These are phyloP conservation scores for Ctenoplectra terminalis DNA, from an alignment of 1,140 invertebrate genomes.

Conservation along the genomic window DNA sequence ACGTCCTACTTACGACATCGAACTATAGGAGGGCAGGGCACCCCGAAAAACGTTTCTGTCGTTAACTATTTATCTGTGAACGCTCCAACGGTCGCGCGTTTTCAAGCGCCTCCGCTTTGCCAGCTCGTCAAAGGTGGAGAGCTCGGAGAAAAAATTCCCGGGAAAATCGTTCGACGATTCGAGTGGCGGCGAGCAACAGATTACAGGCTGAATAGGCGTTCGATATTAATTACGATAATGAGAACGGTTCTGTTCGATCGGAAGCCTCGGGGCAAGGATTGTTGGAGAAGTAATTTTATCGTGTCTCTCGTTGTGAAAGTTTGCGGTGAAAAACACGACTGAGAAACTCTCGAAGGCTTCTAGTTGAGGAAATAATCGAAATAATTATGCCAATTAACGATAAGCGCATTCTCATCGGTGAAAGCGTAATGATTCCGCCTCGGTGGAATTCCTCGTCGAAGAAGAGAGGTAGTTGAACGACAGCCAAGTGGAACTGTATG, in stretches of 20 bases:
- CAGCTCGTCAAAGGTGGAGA: neutral
- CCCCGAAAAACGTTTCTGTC: constrained; percentile 55
- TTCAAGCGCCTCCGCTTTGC: neutral
- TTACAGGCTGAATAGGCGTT: neutral
- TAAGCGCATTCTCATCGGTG: neutral
- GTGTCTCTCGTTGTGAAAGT: no score
- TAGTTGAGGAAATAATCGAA: neutral
- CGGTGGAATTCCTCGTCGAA: neutral
- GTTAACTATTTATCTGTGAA: constrained; percentile 60
- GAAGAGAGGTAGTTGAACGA: constrained; percentile 41
- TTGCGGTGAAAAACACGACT: no score
- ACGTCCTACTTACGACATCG: constrained; percentile 80
- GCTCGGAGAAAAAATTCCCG: neutral
- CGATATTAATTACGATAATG: constrained; percentile 26
- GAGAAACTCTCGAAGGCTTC: neutral
- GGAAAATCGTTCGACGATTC: neutral
- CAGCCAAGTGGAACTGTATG: constrained; percentile 42
- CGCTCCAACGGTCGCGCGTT: constrained; percentile 12
- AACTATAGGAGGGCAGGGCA: constrained; percentile 68
- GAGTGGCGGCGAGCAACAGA: constrained; percentile 31
- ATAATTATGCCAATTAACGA: constrained; percentile 23
- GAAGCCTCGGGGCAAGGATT: no score
- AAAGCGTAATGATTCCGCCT: neutral
- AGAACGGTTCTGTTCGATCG: constrained; percentile 10
- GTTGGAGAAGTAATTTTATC: neutral